Evolutionary conservation across 2,113 vertebrate species (phyloP), one percentile per base, ranked within the genome.

Genomic region (Eolophus roseicapilla): DNA sequence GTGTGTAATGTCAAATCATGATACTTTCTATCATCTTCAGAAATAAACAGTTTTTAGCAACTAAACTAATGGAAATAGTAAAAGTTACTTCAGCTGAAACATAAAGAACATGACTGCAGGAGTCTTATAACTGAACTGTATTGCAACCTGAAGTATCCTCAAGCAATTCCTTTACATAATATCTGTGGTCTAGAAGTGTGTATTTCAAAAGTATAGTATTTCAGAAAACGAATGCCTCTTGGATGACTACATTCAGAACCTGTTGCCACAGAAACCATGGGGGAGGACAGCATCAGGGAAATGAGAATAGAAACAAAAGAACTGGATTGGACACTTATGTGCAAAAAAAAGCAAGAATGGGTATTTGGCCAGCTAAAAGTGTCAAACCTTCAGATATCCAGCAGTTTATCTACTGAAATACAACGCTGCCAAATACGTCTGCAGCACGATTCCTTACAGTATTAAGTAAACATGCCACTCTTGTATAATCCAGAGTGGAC

Each of bases 191-290:
- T 92, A 35, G 35, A 86, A 94, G 79, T 55, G 11, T 83, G 16
- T 81, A 88, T 93, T 92, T 93, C 76, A 60, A 29, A 94, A 88
- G n/a, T 81, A 67, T 44, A 86, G 43, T 90, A 55, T 76, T 63
- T 68, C 73, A 78, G 85, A 93, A 96, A 94, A 92, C 67, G 19
- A 95, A 39, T 63, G 73, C 76, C 68, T 93, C 55, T 77, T 92
- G 71, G 59, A 90, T 93, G 68, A 94, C 82, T 96, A 78, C 59
- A 70, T 88, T 86, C 79, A 80, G 88, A 86, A 95, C 74, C 64
- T 81, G 95, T 96, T 97, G 90, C 95, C 85, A 96, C 93, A 96
- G 95, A 97, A 96, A 96, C 93, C 79, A 95, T 92, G 93, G 92
- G 93, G 93, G 93, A 96, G 93, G 95, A 96, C 92, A 95, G 90